phyloP scores from a whole-genome alignment of 2,113 vertebrate genomes.

The Corvus cornix region DNA sequence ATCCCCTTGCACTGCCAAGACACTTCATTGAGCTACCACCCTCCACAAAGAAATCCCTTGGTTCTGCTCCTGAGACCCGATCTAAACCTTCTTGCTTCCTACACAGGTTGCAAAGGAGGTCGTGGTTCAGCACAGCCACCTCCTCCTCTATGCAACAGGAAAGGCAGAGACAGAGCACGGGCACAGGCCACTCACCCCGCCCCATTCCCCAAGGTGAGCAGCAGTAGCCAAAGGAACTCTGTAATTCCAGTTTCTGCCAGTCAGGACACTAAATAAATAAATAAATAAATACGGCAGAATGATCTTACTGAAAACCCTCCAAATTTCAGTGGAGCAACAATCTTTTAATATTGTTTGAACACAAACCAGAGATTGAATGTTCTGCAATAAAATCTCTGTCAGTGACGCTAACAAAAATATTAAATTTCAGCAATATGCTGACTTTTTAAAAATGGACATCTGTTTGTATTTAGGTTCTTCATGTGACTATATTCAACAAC shows the following conservation, averaged over 20 bases:
- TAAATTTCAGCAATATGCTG: conserved; percentile 18
- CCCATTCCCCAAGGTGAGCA: background rate
- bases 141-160: background rate
- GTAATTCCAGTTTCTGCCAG: conserved; percentile 9
- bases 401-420: conserved; percentile 6
- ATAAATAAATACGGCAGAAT: background rate
- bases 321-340: conserved; percentile 6
- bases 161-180: background rate
- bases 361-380: conserved; percentile 32
- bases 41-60: background rate
- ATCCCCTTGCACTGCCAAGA: background rate
- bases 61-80: background rate
- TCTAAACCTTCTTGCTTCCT: background rate
- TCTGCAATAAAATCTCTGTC: conserved; percentile 16
- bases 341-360: background rate
- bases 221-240: conserved; percentile 32
- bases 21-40: conserved; percentile 15
- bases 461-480: conserved; percentile 63
- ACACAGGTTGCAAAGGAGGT: background rate
- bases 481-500: conserved; percentile 1
- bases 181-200: background rate
- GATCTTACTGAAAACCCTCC: background rate
- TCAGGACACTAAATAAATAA: background rate
- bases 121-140: background rate
- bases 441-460: conserved; percentile 40